Conservation (phyloP, 2,888 invertebrate species). For the Caenorhabditis angaria region DNA sequence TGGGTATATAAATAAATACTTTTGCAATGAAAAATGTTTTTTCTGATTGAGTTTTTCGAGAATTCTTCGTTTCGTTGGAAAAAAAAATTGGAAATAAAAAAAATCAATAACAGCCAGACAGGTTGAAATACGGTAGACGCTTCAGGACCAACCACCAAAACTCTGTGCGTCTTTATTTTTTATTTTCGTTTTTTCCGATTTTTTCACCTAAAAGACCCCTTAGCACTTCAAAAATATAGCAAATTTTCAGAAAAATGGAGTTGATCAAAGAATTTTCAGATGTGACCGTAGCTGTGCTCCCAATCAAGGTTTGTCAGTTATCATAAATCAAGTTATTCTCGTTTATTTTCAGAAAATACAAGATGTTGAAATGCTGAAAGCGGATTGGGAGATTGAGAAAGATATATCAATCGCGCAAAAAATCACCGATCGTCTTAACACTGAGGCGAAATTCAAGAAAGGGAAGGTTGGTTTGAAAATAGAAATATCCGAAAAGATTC, state of each 20-base stretch:
- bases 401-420: constrained; percentile 25
- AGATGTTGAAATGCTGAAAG: constrained; percentile 17
- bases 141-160: too few relatives aligned
- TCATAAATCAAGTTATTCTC: background rate
- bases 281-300: background rate
- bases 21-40: too few relatives aligned
- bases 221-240: background rate
- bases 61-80: too few relatives aligned
- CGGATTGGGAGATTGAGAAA: constrained; percentile 23
- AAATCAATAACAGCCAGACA: too few relatives aligned
- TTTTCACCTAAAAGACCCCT: background rate
- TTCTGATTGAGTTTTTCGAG: too few relatives aligned
- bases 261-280: background rate
- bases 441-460: constrained; percentile 23
- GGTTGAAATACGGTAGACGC: too few relatives aligned
- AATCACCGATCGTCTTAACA: constrained; percentile 32
- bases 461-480: constrained; percentile 5
- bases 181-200: too few relatives aligned
- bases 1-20: too few relatives aligned
- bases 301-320: background rate
- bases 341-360: constrained; percentile 21
- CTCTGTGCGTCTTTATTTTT: too few relatives aligned
- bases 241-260: background rate
- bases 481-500: too few relatives aligned
- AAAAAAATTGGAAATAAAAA: too few relatives aligned